Conservation (phyloP, 2,888 invertebrate species). For the Copidosoma aretas region DNA sequence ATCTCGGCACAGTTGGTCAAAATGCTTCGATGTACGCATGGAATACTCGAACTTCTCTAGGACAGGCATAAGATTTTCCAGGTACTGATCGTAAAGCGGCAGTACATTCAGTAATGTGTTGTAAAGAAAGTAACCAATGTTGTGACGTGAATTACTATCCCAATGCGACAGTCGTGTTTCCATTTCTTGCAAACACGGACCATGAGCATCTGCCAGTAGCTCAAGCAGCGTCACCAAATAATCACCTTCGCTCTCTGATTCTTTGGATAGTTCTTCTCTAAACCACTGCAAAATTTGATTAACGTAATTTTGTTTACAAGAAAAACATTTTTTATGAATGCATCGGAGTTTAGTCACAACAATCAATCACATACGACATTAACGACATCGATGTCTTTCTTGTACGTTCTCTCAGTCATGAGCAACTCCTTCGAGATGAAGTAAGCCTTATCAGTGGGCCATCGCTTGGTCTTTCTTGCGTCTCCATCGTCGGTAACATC, state of each 20-base stretch:
- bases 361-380: slow-evolving; percentile 72
- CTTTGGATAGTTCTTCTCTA: slow-evolving; percentile 72
- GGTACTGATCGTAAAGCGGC: slow-evolving; percentile 74
- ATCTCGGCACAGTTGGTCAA: slow-evolving; percentile 74
- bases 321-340: no score
- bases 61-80: slow-evolving; percentile 77
- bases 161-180: slow-evolving; percentile 78
- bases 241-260: slow-evolving; percentile 70
- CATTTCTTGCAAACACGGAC: slow-evolving; percentile 78
- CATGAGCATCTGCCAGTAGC: slow-evolving; percentile 83
- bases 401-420: slow-evolving; percentile 95
- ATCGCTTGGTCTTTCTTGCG: slow-evolving; percentile 60
- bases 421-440: slow-evolving; percentile 91
- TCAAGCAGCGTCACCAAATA: slow-evolving; percentile 69
- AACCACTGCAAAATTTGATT: slow-evolving; percentile 68
- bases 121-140: slow-evolving; percentile 78
- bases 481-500: slow-evolving; percentile 50
- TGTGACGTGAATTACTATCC: slow-evolving; percentile 72
- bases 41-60: slow-evolving; percentile 82
- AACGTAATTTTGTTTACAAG: background rate
- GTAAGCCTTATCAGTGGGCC: slow-evolving; percentile 76
- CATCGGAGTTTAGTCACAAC: background rate
- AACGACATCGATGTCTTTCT: slow-evolving; percentile 90
- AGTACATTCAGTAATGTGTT: slow-evolving; percentile 70
- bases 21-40: slow-evolving; percentile 73